Evolutionary conservation across 2,797 vertebrate species (phyloP).

Genomic region (Numenius phaeopus): DNA sequence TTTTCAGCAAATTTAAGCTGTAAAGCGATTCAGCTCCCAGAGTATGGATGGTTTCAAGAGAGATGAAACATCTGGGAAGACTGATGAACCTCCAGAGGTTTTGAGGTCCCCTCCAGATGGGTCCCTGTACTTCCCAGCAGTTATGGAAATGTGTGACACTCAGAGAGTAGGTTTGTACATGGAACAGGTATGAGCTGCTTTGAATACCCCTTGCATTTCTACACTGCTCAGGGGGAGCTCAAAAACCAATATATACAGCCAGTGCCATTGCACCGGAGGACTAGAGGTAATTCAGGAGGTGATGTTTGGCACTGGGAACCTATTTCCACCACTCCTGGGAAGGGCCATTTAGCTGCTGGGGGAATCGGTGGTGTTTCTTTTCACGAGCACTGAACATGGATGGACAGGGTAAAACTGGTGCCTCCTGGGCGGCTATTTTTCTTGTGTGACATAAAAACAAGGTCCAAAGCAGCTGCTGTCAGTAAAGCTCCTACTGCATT

Average conservation of each 20-base stretch:
- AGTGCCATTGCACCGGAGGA: not conserved
- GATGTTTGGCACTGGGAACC: not conserved
- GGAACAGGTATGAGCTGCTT: accelerated
- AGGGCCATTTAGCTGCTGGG: not conserved
- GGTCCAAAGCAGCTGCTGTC: not conserved
- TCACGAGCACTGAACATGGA: not conserved
- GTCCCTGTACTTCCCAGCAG: not conserved
- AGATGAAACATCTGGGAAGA: not conserved
- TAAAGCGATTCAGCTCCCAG: not conserved
- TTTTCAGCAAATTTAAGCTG: not conserved
- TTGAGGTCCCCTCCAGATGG: not conserved
- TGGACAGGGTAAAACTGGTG: not conserved
- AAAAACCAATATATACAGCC: not conserved
- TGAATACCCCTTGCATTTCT: not conserved
- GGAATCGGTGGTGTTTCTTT: not conserved
- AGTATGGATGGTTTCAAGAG: not conserved
- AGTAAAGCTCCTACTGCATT: not conserved
- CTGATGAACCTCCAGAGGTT: not conserved
- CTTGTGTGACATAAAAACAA: not conserved
- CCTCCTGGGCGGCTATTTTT: not conserved
- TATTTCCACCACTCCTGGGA: not conserved
- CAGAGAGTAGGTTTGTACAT: accelerated
- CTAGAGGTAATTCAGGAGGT: not conserved
- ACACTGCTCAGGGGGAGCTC: not conserved
- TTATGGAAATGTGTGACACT: not conserved